These are phyloP conservation scores for Amiota minor DNA, from an alignment of 2,888 invertebrate genomes.

Conservation along the genomic window DNA sequence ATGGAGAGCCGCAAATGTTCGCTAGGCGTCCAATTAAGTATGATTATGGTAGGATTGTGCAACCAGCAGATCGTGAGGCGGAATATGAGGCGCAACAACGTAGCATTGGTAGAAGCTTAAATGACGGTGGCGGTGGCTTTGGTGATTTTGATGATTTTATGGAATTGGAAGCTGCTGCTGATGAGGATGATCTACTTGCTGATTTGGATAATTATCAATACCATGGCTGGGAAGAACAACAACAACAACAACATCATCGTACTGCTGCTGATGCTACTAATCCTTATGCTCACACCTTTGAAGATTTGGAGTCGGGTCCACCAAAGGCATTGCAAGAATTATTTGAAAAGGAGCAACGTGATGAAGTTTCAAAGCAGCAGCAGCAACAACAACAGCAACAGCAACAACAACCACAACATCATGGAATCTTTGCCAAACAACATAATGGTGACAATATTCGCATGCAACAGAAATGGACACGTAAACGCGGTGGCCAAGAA, in stretches of 20 bases:
- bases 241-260: constrained; percentile 31
- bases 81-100: constrained; percentile 31
- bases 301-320: constrained; percentile 59
- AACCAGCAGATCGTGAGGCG: constrained; percentile 54
- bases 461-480: constrained; percentile 68
- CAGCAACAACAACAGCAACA: constrained; percentile 22
- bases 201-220: constrained; percentile 69
- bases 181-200: constrained; percentile 62
- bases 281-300: constrained; percentile 58
- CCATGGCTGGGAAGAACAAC: constrained; percentile 59
- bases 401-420: constrained; percentile 36
- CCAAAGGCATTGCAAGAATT: constrained; percentile 65
- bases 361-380: constrained; percentile 39
- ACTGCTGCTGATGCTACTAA: constrained; percentile 44
- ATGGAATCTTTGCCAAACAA: constrained; percentile 40
- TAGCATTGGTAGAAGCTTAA: neutral
- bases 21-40: constrained; percentile 59
- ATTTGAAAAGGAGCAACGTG: constrained; percentile 56
- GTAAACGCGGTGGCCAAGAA: constrained; percentile 56
- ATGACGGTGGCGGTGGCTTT: constrained; percentile 47
- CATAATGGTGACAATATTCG: constrained; percentile 55
- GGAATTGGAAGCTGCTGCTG: constrained; percentile 55
- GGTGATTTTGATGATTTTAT: constrained; percentile 63
- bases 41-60: constrained; percentile 64
- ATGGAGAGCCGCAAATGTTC: constrained; percentile 48